Evolutionary conservation across 2,888 invertebrate genomes (phyloP).

Genomic region (Euproctis similis): DNA sequence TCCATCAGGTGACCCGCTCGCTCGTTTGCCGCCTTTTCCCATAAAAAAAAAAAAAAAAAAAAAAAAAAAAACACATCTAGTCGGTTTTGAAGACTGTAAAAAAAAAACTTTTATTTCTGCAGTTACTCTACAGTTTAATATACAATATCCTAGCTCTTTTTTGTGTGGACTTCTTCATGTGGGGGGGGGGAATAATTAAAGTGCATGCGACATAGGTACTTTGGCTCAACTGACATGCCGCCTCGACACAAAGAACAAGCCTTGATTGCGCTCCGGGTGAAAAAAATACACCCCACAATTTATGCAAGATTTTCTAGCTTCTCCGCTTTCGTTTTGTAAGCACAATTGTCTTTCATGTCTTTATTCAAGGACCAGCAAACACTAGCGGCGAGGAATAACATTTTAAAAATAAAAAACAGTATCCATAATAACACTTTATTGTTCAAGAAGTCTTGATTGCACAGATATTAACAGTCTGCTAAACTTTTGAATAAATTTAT

Average conservation of each 20-base stretch:
- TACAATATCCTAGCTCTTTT: conserved; percentile 31
- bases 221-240: conserved; percentile 50
- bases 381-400: neutral
- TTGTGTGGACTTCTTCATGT: conserved; percentile 34
- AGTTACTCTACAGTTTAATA: conserved; percentile 18
- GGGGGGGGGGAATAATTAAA: conserved; percentile 58
- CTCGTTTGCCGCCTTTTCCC: too few relatives aligned
- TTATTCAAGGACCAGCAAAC: neutral
- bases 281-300: conserved; percentile 46
- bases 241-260: conserved; percentile 42
- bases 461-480: neutral
- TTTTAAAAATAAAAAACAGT: too few relatives aligned
- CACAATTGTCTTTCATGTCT: conserved; percentile 13
- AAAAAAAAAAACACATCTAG: too few relatives aligned
- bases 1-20: too few relatives aligned
- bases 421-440: too few relatives aligned
- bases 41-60: too few relatives aligned
- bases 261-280: conserved; percentile 48
- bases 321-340: conserved; percentile 7
- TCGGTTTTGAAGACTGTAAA: too few relatives aligned
- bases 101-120: conserved; percentile 18
- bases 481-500: too few relatives aligned
- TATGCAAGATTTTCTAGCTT: conserved; percentile 30
- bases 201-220: conserved; percentile 47
- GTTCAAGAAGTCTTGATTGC: neutral